Percentiles rank a stretch among this genome's conserved stretches.
Evolutionary conservation across 2,113 vertebrate genomes (phyloP).

Genomic region (Serinus canaria): DNA sequence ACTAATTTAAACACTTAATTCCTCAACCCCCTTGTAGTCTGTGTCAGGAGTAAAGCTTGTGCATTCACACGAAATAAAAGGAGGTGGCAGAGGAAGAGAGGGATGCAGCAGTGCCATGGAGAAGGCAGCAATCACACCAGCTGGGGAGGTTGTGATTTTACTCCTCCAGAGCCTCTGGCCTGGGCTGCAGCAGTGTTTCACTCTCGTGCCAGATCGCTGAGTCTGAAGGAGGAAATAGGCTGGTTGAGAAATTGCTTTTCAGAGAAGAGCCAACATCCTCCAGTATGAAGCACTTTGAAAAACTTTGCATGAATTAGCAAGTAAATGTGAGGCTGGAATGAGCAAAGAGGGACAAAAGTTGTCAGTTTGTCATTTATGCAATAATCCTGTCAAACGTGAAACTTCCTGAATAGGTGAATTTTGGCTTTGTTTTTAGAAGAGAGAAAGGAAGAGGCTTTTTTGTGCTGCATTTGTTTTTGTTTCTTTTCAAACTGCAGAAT

Average conservation of each 20-base stretch:
- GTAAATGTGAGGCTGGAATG: conserved; percentile 44
- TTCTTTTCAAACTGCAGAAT: background rate
- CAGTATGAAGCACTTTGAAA: conserved; percentile 17
- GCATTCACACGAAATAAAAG: background rate
- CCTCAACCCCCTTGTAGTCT: background rate
- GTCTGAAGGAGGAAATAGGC: background rate
- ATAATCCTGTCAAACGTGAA: background rate
- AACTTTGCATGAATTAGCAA: conserved; percentile 61
- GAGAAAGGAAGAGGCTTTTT: background rate
- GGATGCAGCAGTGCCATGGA: background rate
- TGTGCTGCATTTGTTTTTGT: background rate
- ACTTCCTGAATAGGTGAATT: conserved; percentile 1
- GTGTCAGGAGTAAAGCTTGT: background rate
- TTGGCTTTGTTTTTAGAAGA: conserved; percentile 13
- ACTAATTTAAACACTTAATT: background rate
- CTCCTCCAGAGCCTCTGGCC: background rate
- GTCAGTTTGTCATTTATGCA: conserved; percentile 27
- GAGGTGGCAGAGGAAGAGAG: background rate
- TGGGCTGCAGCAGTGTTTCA: background rate
- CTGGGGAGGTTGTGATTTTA: background rate
- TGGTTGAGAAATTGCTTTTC: conserved; percentile 12
- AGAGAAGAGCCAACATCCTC: conserved; percentile 37
- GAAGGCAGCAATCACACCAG: background rate
- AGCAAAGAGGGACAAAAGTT: conserved; percentile 43
- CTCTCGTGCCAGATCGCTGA: background rate